Percentiles rank a stretch among this genome's conserved stretches.
Evolutionary conservation across 2,888 invertebrate species (phyloP).

Genomic region (Sycophila texana): DNA sequence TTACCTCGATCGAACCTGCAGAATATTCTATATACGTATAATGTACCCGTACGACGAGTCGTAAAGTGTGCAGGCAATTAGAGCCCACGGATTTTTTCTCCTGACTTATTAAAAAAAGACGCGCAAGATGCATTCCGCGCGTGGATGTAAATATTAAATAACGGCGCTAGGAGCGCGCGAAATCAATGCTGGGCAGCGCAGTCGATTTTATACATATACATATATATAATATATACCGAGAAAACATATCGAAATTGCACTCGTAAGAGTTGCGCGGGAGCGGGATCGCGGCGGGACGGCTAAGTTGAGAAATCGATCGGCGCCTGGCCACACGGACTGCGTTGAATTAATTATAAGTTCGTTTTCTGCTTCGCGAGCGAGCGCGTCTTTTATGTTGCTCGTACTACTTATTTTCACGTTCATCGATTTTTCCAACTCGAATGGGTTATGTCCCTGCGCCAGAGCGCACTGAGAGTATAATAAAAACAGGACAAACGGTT

Average conservation of each 20-base stretch:
- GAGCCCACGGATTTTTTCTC: too few species aligned
- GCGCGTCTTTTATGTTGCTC: slow-evolving; percentile 38
- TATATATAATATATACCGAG: not conserved
- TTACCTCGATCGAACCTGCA: too few species aligned
- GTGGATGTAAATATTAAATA: too few species aligned
- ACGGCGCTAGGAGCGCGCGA: too few species aligned
- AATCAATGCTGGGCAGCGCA: not conserved
- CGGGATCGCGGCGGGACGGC: not conserved
- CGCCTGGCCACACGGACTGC: slow-evolving; percentile 20
- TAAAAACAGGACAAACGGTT: too few species aligned
- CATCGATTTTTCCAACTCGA: slow-evolving; percentile 24
- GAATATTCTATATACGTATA: too few species aligned
- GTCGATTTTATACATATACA: not conserved
- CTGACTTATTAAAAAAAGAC: too few species aligned
- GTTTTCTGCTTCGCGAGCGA: slow-evolving; percentile 62
- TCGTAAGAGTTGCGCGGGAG: not conserved
- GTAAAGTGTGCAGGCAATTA: too few species aligned
- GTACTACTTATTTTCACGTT: slow-evolving; percentile 23
- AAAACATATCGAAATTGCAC: not conserved
- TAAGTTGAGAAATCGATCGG: slow-evolving; percentile 61
- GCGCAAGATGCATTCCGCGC: too few species aligned
- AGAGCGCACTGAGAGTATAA: too few species aligned
- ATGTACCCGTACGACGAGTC: too few species aligned
- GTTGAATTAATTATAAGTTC: slow-evolving; percentile 65
- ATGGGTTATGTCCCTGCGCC: too few species aligned